Evolutionary conservation across 2,888 invertebrate species (phyloP).

Genomic region (Parnassius mnemosyne): DNA sequence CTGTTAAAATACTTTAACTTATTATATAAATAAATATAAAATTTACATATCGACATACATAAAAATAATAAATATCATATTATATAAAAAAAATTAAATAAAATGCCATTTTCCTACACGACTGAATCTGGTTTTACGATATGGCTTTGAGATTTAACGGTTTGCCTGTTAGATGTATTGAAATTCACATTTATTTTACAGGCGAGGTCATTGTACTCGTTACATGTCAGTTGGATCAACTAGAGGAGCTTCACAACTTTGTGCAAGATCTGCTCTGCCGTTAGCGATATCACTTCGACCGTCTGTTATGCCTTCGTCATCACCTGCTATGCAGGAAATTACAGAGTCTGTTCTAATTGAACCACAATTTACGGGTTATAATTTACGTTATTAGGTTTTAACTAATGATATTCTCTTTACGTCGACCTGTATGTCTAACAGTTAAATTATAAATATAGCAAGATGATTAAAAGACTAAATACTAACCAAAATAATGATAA

Average conservation of each 20-base stretch:
- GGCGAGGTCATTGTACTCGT: constrained; percentile 85
- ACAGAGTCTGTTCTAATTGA: constrained; percentile 64
- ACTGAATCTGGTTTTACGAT: constrained; percentile 18
- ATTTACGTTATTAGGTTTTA: constrained; percentile 48
- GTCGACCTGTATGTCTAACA: too few relatives aligned
- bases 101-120: background rate
- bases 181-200: constrained; percentile 46
- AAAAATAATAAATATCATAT: too few relatives aligned
- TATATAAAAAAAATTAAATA: background rate
- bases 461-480: too few relatives aligned
- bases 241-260: constrained; percentile 85
- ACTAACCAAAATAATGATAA: too few relatives aligned
- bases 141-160: too few relatives aligned
- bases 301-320: constrained; percentile 61
- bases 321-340: constrained; percentile 53
- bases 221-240: constrained; percentile 86
- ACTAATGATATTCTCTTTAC: too few relatives aligned
- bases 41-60: too few relatives aligned
- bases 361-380: constrained; percentile 51
- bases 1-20: background rate
- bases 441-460: too few relatives aligned
- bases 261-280: constrained; percentile 86
- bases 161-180: too few relatives aligned
- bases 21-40: too few relatives aligned
- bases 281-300: constrained; percentile 88